Conservation (phyloP, 2,797 vertebrate genomes). For the Crypturellus tataupa region DNA sequence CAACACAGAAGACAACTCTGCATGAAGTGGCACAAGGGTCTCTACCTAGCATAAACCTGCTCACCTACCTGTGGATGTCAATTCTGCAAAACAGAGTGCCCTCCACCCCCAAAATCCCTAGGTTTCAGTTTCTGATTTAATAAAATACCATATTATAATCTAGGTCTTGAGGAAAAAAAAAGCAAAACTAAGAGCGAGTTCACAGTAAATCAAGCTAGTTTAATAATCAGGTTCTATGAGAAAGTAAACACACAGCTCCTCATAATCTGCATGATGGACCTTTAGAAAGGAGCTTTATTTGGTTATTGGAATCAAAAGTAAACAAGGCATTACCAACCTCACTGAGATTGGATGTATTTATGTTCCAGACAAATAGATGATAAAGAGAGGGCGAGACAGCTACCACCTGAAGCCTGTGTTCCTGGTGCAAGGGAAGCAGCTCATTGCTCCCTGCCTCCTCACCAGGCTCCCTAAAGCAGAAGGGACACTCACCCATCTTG, state of each 20-base stretch:
- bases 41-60: background rate
- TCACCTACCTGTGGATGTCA: background rate
- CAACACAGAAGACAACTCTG: background rate
- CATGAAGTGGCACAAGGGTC: background rate
- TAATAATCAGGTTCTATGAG: background rate
- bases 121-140: background rate
- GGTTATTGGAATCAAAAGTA: constrained; percentile 26
- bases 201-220: background rate
- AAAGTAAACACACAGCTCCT: constrained; percentile 3
- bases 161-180: background rate
- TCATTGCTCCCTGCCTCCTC: background rate
- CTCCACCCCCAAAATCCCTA: background rate
- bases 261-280: background rate
- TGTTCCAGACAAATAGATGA: constrained; percentile 22
- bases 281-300: background rate
- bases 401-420: background rate
- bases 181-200: background rate
- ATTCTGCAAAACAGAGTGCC: background rate
- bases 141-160: background rate
- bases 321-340: constrained; percentile 26
- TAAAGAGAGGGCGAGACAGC: background rate
- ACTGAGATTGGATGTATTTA: constrained; percentile 14
- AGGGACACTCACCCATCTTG: background rate
- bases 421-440: background rate
- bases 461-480: background rate